Conservation (phyloP, 2,888 invertebrate genomes). For the Bimastos eiseni region DNA sequence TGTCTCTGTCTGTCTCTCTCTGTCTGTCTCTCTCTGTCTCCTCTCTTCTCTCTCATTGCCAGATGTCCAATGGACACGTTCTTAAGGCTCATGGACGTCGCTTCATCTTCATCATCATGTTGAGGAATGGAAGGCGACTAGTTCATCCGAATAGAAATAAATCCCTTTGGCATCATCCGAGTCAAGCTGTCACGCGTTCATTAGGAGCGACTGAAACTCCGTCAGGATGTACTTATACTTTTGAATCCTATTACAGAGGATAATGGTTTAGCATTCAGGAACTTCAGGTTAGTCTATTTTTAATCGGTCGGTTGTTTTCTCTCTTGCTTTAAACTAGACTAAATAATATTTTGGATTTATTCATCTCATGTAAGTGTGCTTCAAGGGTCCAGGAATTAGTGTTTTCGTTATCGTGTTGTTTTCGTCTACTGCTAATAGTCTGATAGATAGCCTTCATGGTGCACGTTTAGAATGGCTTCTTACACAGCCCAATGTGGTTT, state of each 20-base stretch:
- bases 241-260: not conserved
- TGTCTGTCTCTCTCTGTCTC: not conserved
- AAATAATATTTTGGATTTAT: not conserved
- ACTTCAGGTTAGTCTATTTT: too few species aligned
- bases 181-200: not conserved
- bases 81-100: not conserved
- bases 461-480: not conserved
- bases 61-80: not conserved
- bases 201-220: not conserved
- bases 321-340: too few species aligned
- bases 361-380: not conserved
- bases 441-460: not conserved
- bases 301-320: not conserved
- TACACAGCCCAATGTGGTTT: not conserved
- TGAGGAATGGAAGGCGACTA: not conserved
- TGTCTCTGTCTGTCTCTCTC: not conserved
- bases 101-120: not conserved
- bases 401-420: not conserved
- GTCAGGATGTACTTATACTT: not conserved
- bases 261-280: not conserved
- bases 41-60: not conserved
- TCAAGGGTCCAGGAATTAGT: not conserved
- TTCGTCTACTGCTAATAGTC: not conserved
- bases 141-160: not conserved
- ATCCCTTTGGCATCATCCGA: fast-evolving